phyloP scores from a whole-genome alignment of 1,140 invertebrate species.

The Thrips palmi region DNA sequence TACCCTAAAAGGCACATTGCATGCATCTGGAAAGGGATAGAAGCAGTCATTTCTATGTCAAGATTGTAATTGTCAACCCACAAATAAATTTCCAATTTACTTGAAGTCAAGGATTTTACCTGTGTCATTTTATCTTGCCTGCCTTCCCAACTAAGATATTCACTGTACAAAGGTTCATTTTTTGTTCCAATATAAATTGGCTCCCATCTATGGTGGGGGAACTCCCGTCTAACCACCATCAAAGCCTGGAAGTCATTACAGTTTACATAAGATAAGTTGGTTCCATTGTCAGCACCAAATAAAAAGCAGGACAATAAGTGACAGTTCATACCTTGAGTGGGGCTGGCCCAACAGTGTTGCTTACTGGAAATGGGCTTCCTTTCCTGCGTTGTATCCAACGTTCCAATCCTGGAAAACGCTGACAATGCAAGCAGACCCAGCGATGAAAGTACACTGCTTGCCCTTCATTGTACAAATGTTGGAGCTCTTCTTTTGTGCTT shows the following conservation, averaged over 20 bases:
- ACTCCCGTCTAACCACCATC: constrained; percentile 42
- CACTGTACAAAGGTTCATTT: constrained; percentile 60
- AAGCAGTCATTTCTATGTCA: background rate
- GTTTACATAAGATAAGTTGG: constrained; percentile 8
- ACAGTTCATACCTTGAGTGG: too few relatives aligned
- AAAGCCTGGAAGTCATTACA: constrained; percentile 31
- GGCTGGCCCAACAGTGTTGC: background rate
- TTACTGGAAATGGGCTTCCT: constrained; percentile 1
- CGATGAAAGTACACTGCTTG: constrained; percentile 33
- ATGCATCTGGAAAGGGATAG: constrained; percentile 39
- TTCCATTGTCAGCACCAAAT: too few relatives aligned
- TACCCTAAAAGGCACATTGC: constrained; percentile 61
- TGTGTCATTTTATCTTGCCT: constrained; percentile 72
- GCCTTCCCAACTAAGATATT: constrained; percentile 64
- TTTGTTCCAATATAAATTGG: constrained; percentile 66
- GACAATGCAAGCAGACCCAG: constrained; percentile 50
- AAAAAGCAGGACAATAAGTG: too few relatives aligned
- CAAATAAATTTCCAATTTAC: constrained; percentile 4
- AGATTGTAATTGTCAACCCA: background rate
- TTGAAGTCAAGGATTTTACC: constrained; percentile 26
- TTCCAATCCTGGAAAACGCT: constrained; percentile 54
- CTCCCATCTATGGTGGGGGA: constrained; percentile 60
- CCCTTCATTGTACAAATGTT: constrained; percentile 23
- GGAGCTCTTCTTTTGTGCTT: constrained; percentile 31
- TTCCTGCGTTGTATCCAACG: constrained; percentile 36